Evolutionary conservation across 2,888 invertebrate genomes (phyloP), one percentile per base, ranked within the genome.

Genomic region (Portevinia maculata): DNA sequence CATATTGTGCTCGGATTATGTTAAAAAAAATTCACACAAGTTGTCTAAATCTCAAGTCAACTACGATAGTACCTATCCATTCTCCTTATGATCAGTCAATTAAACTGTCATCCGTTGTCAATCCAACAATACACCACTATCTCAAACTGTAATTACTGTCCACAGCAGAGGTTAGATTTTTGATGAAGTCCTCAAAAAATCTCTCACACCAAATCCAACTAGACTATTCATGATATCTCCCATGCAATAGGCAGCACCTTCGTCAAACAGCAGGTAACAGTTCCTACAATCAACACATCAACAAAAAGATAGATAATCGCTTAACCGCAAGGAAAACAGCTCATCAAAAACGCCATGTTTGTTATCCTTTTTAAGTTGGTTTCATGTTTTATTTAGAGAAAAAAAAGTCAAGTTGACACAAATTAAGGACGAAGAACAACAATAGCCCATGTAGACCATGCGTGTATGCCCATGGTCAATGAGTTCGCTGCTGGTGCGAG

Each of bases 51-150:
- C 24, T 5, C n/a, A n/a, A n/a, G n/a, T n/a, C n/a, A n/a, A n/a
- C n/a, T n/a, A n/a, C n/a, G n/a, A n/a, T n/a, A n/a, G n/a, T n/a
- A 24, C 2, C 24, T 24, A 3, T 24, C 24, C 3, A 24, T 5
- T 24, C 24, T 24, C 28, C 1, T 3, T n/a, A 1, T 44, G 15
- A 44, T n/a, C 44, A 81, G 70, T 81, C 65, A 71, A 75, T 81
- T 81, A 81, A 81, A 64, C 48, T 81, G 75, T 81, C 75, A 81
- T 75, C 81, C 60, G 75, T 70, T 81, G 81, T 81, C 81, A 81
- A 48, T 65, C 21, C 1, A 15, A 81, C 75, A 81, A 71, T 79
- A 28, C 11, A 19, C 17, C 48, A 67, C 46, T 59, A 67, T 30
- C 50, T 52, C 62, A 52, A 64, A 52, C 5, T 9, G 17, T 50